A percentile compares a stretch with the other conserved stretches of the same genome.
These are phyloP conservation scores for Xenentodon cancila DNA, from an alignment of 2,797 vertebrate genomes.

Conservation along the genomic window DNA sequence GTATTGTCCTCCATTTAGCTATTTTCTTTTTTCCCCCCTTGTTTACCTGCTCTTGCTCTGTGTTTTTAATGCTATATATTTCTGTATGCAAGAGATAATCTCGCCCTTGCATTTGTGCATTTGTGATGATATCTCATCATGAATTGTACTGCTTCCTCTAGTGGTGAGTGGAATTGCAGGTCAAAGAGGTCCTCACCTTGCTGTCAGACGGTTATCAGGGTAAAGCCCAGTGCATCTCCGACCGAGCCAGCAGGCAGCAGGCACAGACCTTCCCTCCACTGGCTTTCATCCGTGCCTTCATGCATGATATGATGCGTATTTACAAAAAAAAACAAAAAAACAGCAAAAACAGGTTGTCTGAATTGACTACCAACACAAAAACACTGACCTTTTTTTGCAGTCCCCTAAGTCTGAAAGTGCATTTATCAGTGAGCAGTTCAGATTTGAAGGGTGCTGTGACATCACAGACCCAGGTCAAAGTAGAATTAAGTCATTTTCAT, in stretches of 20 bases:
- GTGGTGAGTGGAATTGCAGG: slow-evolving; percentile 28
- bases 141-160: slow-evolving; percentile 19
- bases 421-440: no score
- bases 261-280: slow-evolving; percentile 23
- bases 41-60: background rate
- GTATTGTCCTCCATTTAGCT: background rate
- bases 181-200: slow-evolving; percentile 39
- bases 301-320: no score
- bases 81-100: slow-evolving; percentile 17
- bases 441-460: no score
- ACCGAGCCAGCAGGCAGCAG: slow-evolving; percentile 53
- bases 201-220: slow-evolving; percentile 61
- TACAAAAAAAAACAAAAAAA: no score
- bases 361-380: no score
- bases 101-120: background rate
- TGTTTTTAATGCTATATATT: slow-evolving; percentile 1
- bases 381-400: no score
- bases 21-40: slow-evolving; percentile 8
- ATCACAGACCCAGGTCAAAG: no score
- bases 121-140: slow-evolving; percentile 34
- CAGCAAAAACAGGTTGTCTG: no score
- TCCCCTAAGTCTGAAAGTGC: no score
- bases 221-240: slow-evolving; percentile 59
- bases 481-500: no score
- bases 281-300: slow-evolving; percentile 51